phyloP scores from a whole-genome alignment of 2,113 vertebrate species.

The Bos javanicus region DNA sequence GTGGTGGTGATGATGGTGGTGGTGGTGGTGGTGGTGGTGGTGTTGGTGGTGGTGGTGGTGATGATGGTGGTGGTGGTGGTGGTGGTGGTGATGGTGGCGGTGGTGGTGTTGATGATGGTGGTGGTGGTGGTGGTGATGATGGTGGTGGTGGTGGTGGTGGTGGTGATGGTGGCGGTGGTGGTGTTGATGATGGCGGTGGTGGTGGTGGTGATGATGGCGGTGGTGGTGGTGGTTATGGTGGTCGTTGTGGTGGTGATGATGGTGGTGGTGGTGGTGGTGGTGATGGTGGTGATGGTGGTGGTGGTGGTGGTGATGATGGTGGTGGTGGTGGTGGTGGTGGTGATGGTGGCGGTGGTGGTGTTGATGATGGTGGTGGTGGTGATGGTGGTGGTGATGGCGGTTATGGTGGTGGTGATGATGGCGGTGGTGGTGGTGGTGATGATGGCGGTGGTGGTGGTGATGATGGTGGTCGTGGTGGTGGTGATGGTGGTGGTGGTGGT shows the following conservation, averaged over 20 bases:
- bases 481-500: fast-evolving
- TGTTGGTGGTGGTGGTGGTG: fast-evolving
- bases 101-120: fast-evolving
- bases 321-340: fast-evolving
- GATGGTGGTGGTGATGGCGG: fast-evolving
- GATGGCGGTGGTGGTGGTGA: fast-evolving
- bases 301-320: fast-evolving
- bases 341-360: fast-evolving
- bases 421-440: fast-evolving
- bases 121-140: fast-evolving
- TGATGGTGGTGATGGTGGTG: fast-evolving
- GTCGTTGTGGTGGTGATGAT: fast-evolving
- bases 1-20: fast-evolving
- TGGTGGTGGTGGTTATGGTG: fast-evolving
- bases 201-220: fast-evolving
- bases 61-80: fast-evolving
- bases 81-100: fast-evolving
- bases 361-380: fast-evolving
- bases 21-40: fast-evolving
- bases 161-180: fast-evolving
- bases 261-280: fast-evolving
- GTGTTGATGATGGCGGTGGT: fast-evolving
- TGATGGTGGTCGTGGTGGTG: fast-evolving
- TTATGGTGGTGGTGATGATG: fast-evolving
- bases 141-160: fast-evolving